A percentile compares a stretch with the other conserved stretches of the same genome.
phyloP scores from a whole-genome alignment of 2,797 vertebrate species.

The Pampus argenteus region DNA sequence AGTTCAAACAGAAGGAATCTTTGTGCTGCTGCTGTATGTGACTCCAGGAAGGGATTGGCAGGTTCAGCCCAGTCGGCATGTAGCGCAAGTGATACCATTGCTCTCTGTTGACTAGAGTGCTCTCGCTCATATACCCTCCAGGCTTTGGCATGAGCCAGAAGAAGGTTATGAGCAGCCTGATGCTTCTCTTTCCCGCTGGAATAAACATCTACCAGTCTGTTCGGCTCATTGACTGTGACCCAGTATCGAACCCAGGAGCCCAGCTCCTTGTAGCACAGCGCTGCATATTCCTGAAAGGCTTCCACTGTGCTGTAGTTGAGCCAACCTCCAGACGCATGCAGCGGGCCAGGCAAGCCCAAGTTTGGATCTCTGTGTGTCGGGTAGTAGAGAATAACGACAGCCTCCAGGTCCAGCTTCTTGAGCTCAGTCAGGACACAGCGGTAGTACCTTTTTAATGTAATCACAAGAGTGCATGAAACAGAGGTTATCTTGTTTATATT shows the following conservation, averaged over 20 bases:
- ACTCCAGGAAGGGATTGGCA: slow-evolving; percentile 89
- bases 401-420: slow-evolving; percentile 82
- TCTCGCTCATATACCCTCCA: slow-evolving; percentile 88
- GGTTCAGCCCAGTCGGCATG: slow-evolving; percentile 95
- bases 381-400: slow-evolving; percentile 90
- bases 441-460: slow-evolving; percentile 85
- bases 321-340: slow-evolving; percentile 91
- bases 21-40: slow-evolving; percentile 85
- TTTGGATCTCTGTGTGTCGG: slow-evolving; percentile 85
- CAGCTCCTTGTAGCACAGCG: slow-evolving; percentile 91
- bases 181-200: slow-evolving; percentile 83
- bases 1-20: slow-evolving; percentile 93
- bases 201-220: slow-evolving; percentile 88
- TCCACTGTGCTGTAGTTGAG: slow-evolving; percentile 84
- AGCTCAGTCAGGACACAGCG: slow-evolving; percentile 90
- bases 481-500: neutral
- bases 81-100: slow-evolving; percentile 90
- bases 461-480: slow-evolving; percentile 1
- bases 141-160: slow-evolving; percentile 91
- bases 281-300: slow-evolving; percentile 89
- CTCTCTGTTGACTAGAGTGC: slow-evolving; percentile 79
- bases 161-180: slow-evolving; percentile 87
- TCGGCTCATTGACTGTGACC: slow-evolving; percentile 98
- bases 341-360: slow-evolving; percentile 85
- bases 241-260: slow-evolving; percentile 90